Percentiles rank a stretch among this genome's conserved stretches.
These are phyloP conservation scores for Platalea minor DNA, from an alignment of 2,797 vertebrate species.

Conservation along the genomic window DNA sequence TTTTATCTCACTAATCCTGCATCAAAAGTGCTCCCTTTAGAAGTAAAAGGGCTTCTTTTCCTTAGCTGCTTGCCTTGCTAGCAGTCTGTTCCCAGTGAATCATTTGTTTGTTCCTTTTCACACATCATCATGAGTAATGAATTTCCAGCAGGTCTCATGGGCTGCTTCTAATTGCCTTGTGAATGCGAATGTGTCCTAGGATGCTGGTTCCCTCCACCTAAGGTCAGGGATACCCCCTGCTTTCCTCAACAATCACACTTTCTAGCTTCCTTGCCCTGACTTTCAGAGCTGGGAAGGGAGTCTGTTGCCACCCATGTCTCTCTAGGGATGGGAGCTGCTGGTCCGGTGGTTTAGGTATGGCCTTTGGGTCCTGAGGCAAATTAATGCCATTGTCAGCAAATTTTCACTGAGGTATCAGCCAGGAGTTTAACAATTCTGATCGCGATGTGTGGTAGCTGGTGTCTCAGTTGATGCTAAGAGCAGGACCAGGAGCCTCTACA, in stretches of 20 bases:
- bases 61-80: background rate
- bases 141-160: background rate
- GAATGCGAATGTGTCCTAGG: background rate
- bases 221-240: background rate
- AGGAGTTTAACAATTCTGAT: background rate
- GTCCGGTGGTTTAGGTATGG: background rate
- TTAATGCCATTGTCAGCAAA: background rate
- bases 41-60: slow-evolving; percentile 17
- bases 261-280: background rate
- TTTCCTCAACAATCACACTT: background rate
- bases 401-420: background rate
- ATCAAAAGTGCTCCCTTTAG: background rate
- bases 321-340: background rate
- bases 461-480: background rate
- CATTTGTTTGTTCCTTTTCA: background rate
- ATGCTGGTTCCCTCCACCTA: background rate
- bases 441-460: background rate
- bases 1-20: background rate
- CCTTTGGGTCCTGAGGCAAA: background rate
- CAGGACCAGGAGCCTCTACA: background rate
- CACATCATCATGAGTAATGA: background rate
- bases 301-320: background rate
- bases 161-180: background rate
- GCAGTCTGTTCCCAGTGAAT: background rate
- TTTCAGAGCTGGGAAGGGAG: background rate